Evolutionary conservation across 2,797 vertebrate species (phyloP).

Genomic region (Crocidura indochinensis): DNA sequence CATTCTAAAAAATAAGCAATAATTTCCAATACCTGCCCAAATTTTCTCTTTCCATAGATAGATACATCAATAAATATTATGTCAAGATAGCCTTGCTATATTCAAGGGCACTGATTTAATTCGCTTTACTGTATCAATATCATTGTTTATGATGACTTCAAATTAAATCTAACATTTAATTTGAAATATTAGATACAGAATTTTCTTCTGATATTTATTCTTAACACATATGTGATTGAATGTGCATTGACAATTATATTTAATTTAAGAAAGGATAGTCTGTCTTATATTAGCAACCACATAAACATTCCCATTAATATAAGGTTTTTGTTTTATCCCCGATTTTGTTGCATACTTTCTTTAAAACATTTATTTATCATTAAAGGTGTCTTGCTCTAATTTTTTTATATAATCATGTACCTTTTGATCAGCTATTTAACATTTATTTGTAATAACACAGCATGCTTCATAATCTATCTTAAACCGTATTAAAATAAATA

Average conservation of each 20-base stretch:
- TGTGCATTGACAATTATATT: slow-evolving; percentile 19
- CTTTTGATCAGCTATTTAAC: slow-evolving; percentile 26
- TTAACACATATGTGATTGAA: neutral
- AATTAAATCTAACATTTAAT: slow-evolving; percentile 52
- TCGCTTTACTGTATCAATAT: slow-evolving; percentile 40
- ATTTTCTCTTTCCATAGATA: slow-evolving; percentile 54
- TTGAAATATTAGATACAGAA: slow-evolving; percentile 47
- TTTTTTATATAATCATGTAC: slow-evolving; percentile 32
- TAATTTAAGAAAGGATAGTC: slow-evolving; percentile 47
- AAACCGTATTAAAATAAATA: slow-evolving; percentile 63
- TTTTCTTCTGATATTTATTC: slow-evolving; percentile 23
- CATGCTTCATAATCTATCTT: slow-evolving; percentile 50
- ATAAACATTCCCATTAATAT: slow-evolving; percentile 39
- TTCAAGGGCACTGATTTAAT: slow-evolving; percentile 1
- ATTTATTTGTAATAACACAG: neutral
- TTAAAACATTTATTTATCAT: slow-evolving; percentile 57
- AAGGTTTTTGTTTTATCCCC: neutral
- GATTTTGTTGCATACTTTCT: slow-evolving; percentile 36
- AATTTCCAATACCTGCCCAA: slow-evolving; percentile 28
- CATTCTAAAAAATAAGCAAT: slow-evolving; percentile 52
- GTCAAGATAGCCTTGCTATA: slow-evolving; percentile 10
- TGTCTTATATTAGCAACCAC: neutral
- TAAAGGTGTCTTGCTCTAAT: slow-evolving; percentile 64
- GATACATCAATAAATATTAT: neutral
- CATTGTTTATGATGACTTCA: slow-evolving; percentile 49